These are phyloP conservation scores for Aptenodytes patagonicus DNA, from an alignment of 2,113 vertebrate species.

Conservation along the genomic window DNA sequence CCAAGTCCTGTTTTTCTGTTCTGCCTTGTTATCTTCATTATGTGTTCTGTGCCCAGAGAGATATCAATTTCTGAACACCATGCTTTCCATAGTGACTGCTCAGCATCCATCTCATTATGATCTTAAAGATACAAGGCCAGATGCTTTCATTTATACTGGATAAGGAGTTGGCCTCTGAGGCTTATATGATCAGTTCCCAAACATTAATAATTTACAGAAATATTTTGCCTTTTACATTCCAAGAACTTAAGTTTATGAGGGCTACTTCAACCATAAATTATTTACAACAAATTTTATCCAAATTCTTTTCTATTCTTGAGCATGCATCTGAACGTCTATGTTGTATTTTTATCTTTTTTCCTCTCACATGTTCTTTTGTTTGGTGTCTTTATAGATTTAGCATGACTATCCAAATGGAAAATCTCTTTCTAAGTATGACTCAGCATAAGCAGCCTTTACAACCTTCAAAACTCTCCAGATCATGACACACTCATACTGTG, in stretches of 20 bases:
- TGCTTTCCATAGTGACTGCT: background rate
- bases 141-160: constrained; percentile 17
- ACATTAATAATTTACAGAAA: constrained; percentile 1
- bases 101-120: background rate
- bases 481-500: background rate
- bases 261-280: background rate
- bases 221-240: background rate
- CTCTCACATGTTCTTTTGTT: background rate
- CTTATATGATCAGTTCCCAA: background rate
- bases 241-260: background rate
- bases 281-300: background rate
- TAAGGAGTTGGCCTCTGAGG: background rate
- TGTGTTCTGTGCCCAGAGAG: background rate
- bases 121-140: constrained; percentile 3
- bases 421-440: background rate
- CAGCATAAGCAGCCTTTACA: background rate
- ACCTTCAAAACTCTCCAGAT: background rate
- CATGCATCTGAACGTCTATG: background rate
- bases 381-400: background rate
- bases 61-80: background rate
- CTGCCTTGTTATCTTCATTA: background rate
- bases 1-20: background rate
- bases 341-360: background rate
- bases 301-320: background rate
- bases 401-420: background rate